Evolutionary conservation across 2,888 invertebrate genomes (phyloP).

Genomic region (Poecilus cupreus): DNA sequence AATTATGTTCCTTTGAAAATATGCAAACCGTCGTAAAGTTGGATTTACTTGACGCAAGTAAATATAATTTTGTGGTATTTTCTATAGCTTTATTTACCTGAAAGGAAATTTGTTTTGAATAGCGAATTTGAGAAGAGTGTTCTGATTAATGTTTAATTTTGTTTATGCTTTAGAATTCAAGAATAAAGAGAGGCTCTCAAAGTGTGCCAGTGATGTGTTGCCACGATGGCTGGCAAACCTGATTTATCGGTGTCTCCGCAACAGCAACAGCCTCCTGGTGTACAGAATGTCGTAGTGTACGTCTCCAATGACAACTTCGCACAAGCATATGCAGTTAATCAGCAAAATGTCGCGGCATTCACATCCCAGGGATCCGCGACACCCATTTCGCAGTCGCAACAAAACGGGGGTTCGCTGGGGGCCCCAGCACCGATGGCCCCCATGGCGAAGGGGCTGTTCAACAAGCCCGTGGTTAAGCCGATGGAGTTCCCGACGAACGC

Average conservation of each 20-base stretch:
- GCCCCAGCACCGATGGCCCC: conserved; percentile 67
- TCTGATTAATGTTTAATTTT: conserved; percentile 17
- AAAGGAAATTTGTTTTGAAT: conserved; percentile 35
- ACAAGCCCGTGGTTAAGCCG: conserved; percentile 65
- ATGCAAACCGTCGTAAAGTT: conserved; percentile 17
- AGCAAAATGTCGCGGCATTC: conserved; percentile 69
- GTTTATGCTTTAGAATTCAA: conserved; percentile 69
- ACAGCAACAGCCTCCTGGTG: conserved; percentile 71
- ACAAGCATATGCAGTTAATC: conserved; percentile 74
- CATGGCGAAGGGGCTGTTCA: conserved; percentile 67
- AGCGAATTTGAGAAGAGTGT: background rate
- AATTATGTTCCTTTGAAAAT: conserved; percentile 59
- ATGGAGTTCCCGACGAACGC: conserved; percentile 63
- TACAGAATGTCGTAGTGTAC: conserved; percentile 77
- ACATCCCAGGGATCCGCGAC: conserved; percentile 76
- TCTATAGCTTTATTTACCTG: background rate
- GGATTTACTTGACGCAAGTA: conserved; percentile 10
- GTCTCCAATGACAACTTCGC: conserved; percentile 77
- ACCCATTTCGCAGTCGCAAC: conserved; percentile 71
- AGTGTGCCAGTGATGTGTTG: conserved; percentile 82
- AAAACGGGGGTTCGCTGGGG: conserved; percentile 53
- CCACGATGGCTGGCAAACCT: conserved; percentile 87
- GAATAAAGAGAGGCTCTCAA: conserved; percentile 72
- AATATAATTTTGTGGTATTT: background rate
- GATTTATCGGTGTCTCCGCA: conserved; percentile 76